Conservation (phyloP, 1,140 invertebrate genomes). For the Eupristina koningsbergeri region DNA sequence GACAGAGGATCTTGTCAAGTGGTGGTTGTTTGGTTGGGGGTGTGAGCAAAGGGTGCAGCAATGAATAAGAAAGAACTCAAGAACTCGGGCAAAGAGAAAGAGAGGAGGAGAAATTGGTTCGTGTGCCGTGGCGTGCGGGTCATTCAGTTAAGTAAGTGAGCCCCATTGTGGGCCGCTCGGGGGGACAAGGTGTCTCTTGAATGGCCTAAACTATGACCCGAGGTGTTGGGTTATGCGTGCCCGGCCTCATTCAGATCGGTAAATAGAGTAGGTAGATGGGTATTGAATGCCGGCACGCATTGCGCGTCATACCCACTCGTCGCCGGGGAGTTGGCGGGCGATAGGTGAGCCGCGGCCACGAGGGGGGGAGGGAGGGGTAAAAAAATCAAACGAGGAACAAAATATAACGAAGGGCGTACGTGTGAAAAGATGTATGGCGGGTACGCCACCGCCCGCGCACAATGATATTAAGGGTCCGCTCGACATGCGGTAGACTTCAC, state of each 20-base stretch:
- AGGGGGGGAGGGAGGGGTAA: constrained; percentile 5
- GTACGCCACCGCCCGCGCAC: constrained; percentile 27
- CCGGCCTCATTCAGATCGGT: constrained; percentile 61
- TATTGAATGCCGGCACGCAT: background rate
- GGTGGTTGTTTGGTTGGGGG: no score
- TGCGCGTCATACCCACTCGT: no score
- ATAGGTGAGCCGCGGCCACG: no score
- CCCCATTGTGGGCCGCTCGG: constrained; percentile 63
- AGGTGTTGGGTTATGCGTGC: constrained; percentile 67
- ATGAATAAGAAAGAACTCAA: no score
- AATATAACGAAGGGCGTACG: background rate
- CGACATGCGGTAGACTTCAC: constrained; percentile 44
- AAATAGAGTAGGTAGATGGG: constrained; percentile 47
- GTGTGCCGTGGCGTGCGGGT: constrained; percentile 52
- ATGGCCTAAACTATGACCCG: constrained; percentile 58
- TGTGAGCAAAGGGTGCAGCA: no score
- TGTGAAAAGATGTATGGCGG: constrained; percentile 29
- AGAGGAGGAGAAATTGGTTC: constrained; percentile 35
- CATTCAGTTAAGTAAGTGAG: constrained; percentile 63
- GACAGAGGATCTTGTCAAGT: no score
- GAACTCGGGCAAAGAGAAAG: background rate
- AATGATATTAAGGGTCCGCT: constrained; percentile 28
- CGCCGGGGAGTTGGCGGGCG: no score
- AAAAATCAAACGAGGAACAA: background rate
- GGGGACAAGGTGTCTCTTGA: constrained; percentile 64